Percentiles rank a stretch among this genome's conserved stretches.
Conservation (phyloP, 2,888 invertebrate species). For the Scaptomyza flava region DNA sequence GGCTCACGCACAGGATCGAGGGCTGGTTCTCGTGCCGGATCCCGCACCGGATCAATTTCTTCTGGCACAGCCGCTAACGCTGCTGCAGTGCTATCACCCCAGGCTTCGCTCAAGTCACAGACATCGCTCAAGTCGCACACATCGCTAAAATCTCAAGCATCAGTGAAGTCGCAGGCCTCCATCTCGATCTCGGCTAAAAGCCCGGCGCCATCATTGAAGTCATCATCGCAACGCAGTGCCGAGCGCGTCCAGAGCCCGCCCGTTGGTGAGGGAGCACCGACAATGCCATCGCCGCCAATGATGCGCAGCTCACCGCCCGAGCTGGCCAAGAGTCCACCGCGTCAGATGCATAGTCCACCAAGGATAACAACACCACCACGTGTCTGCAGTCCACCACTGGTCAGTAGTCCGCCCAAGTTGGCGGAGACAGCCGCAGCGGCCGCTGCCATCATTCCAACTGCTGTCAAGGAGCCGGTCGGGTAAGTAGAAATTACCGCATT, state of each 20-base stretch:
- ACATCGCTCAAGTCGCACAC: constrained; percentile 52
- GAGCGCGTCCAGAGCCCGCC: constrained; percentile 73
- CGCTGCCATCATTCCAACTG: constrained; percentile 42
- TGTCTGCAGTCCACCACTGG: constrained; percentile 79
- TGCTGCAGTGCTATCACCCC: constrained; percentile 65
- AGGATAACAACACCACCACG: constrained; percentile 78
- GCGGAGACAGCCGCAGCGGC: constrained; percentile 65
- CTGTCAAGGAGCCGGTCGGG: constrained; percentile 41
- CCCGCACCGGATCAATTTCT: constrained; percentile 75
- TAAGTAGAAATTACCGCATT: constrained; percentile 30
- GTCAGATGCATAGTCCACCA: constrained; percentile 80
- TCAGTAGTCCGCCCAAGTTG: constrained; percentile 78
- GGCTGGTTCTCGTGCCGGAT: constrained; percentile 68
- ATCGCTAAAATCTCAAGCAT: constrained; percentile 67
- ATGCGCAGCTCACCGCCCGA: constrained; percentile 78
- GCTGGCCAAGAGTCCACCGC: constrained; percentile 67
- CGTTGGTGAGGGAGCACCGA: constrained; percentile 76
- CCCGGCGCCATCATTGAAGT: constrained; percentile 72
- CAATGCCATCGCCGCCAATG: constrained; percentile 79
- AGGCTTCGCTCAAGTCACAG: constrained; percentile 71
- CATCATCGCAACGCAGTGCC: constrained; percentile 57
- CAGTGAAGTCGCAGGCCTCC: constrained; percentile 47
- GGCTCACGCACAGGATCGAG: constrained; percentile 61
- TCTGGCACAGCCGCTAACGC: constrained; percentile 50
- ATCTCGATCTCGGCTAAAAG: constrained; percentile 66